These are phyloP conservation scores for Stramonita haemastoma DNA, from an alignment of 2,888 invertebrate genomes.

Conservation along the genomic window DNA sequence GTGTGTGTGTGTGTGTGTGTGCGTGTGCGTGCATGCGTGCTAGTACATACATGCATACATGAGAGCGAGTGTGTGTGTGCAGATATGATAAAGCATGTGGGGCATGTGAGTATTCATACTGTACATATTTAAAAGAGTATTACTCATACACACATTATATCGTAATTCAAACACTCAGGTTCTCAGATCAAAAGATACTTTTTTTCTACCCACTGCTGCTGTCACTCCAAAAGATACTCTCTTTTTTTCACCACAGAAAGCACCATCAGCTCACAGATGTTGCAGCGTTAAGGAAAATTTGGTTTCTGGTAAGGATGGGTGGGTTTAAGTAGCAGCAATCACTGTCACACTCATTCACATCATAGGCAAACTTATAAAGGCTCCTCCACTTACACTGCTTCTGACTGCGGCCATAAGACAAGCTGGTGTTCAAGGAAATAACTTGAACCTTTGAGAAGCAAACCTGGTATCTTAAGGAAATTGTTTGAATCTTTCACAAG, in stretches of 20 bases:
- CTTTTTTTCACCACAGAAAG: not conserved
- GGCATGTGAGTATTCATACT: not conserved
- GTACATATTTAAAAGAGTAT: not conserved
- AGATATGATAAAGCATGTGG: not conserved
- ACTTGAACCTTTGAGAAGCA: no score
- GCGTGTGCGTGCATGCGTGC: no score
- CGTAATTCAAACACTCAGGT: not conserved
- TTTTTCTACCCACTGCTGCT: not conserved
- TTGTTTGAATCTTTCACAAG: no score
- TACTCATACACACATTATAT: not conserved
- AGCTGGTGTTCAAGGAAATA: no score
- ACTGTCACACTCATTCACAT: no score
- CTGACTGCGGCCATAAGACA: no score
- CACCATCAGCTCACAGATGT: constrained; percentile 22
- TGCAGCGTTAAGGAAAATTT: constrained; percentile 16
- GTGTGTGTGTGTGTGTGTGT: not conserved
- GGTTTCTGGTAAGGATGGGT: not conserved
- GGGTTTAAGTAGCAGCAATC: no score
- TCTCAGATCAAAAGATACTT: not conserved
- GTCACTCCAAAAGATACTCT: constrained; percentile 10
- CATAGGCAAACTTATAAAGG: no score
- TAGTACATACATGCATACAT: not conserved
- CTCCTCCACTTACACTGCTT: no score
- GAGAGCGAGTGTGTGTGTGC: no score
- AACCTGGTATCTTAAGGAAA: no score